Evolutionary conservation across 2,888 invertebrate species (phyloP).

Genomic region (Asteroscopus sphinx): DNA sequence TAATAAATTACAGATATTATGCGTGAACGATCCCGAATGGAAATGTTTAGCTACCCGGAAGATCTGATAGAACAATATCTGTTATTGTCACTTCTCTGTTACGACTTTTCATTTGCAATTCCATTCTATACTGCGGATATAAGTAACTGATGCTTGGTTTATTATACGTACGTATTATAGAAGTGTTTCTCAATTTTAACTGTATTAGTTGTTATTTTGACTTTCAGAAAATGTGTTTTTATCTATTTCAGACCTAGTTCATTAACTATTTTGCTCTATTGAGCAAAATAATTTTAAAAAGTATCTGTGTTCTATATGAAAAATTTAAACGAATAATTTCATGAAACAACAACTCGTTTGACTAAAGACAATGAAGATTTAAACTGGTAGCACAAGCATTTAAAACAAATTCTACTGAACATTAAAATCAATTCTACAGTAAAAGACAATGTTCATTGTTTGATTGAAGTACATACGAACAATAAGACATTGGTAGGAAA

Average conservation of each 20-base stretch:
- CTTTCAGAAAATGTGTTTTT: too few relatives aligned
- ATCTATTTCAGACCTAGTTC: too few relatives aligned
- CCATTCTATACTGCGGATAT: constrained; percentile 27
- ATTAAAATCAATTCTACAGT: constrained; percentile 21
- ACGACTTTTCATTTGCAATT: constrained; percentile 36
- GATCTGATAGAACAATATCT: constrained; percentile 42
- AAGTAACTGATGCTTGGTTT: constrained; percentile 9
- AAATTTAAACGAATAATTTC: too few relatives aligned
- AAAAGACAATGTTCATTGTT: constrained; percentile 67
- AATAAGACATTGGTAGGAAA: constrained; percentile 75
- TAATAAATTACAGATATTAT: constrained; percentile 32
- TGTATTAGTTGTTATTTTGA: too few relatives aligned
- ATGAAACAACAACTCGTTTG: too few relatives aligned
- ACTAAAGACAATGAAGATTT: too few relatives aligned
- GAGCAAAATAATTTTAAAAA: too few relatives aligned
- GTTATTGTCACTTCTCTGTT: constrained; percentile 48
- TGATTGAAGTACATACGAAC: constrained; percentile 66
- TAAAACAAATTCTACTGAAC: not conserved
- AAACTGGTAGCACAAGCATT: too few relatives aligned
- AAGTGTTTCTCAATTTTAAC: too few relatives aligned
- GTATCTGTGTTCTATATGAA: too few relatives aligned
- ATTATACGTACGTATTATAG: constrained; percentile 3
- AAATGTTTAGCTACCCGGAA: constrained; percentile 25
- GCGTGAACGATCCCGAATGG: constrained; percentile 4
- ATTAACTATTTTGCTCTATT: too few relatives aligned